Evolutionary conservation across 2,797 vertebrate species (phyloP), one percentile per base, ranked within the genome.

Genomic region (Molossus alvarezi): DNA sequence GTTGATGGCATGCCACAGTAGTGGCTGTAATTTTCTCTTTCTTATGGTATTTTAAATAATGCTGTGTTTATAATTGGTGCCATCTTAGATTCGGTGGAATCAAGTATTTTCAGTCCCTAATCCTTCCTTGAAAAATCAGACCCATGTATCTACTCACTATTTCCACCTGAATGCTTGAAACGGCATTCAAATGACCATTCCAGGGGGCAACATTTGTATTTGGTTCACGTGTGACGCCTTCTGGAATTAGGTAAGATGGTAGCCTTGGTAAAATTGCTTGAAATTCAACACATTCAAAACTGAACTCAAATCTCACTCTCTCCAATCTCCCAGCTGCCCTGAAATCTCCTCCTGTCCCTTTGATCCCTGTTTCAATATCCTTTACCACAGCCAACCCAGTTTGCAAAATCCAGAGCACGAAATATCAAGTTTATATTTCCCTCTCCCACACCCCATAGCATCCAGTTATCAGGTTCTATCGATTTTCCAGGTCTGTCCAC

Each of bases 91-190:
- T 80, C 15, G 33, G 1, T 58, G 12, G 88, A 80, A 92, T 76
- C 33, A 77, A 58, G 12, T 17, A 62, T 90, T 85, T 86, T 79
- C 33, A 86, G 17, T 45, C 8, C 17, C 21, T 64, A 51, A 75
- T 73, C 4, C 58, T 90, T 94, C 37, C 13, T 91, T 64, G n/a
- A 80, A 65, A 94, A 51, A 13, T n/a, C 57, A 95, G 81, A 65
- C 13, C 37, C 8, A 29, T 60, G 27, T 57, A 25, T 20, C 13
- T 62, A 88, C 13, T 65, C 33, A 69, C n/a, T 13, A 60, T 55
- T 69, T 81, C 62, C 2, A 6, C 18, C 13, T 21, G n/a, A 76
- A 67, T 53, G 18, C 48, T 65, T 84, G 17, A 45, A 85, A 82
- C 8, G 65, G 7, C 37, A 89, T 18, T 3, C 9, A 37, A 71